Conservation (phyloP, 2,113 vertebrate genomes). For the Vidua macroura region DNA sequence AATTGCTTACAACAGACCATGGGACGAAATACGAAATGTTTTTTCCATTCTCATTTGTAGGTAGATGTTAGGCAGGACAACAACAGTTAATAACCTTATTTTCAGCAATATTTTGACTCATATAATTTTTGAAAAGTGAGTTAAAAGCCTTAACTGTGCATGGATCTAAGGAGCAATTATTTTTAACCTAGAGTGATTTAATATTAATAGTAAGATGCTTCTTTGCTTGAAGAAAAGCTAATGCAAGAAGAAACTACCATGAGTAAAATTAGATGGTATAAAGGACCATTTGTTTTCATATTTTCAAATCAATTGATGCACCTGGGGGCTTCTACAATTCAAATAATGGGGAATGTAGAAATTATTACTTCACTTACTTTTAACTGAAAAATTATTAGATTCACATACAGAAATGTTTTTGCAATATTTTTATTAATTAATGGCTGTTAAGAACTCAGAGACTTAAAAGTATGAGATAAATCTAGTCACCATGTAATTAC, state of each 20-base stretch:
- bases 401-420: neutral
- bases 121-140: neutral
- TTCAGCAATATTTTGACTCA: neutral
- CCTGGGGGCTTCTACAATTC: neutral
- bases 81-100: neutral
- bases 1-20: neutral
- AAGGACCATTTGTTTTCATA: neutral
- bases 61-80: neutral
- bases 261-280: neutral
- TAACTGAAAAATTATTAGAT: neutral
- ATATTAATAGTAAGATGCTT: neutral
- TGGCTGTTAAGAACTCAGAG: neutral
- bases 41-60: neutral
- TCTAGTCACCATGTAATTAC: constrained; percentile 20
- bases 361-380: neutral
- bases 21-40: neutral
- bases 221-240: neutral
- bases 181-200: neutral
- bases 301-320: neutral
- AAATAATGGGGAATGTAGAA: neutral
- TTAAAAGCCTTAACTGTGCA: neutral
- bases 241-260: neutral
- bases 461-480: neutral
- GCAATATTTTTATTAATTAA: constrained; percentile 12
- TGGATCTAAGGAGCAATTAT: neutral